These are phyloP conservation scores for Drosophila vallismaia DNA, from an alignment of 2,888 invertebrate genomes.

Conservation along the genomic window DNA sequence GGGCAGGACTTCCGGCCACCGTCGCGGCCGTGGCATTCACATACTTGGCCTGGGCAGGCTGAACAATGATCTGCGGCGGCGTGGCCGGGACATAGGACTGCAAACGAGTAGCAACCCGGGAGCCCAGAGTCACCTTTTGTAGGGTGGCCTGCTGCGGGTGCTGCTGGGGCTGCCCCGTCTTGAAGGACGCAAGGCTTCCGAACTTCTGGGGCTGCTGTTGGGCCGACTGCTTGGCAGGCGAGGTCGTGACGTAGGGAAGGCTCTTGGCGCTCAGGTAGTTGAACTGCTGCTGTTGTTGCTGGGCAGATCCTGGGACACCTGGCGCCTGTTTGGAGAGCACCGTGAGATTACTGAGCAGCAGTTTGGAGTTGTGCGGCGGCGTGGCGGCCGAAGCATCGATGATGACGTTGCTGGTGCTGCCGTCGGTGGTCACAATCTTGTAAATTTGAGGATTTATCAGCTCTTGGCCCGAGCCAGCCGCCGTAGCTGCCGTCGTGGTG, in stretches of 20 bases:
- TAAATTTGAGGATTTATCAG: conserved; percentile 83
- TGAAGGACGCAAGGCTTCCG: conserved; percentile 37
- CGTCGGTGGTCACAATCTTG: conserved; percentile 83
- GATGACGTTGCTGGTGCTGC: conserved; percentile 82
- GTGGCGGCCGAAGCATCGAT: conserved; percentile 78
- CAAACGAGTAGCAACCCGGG: conserved; percentile 80
- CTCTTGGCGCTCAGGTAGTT: conserved; percentile 64
- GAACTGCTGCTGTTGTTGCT: conserved; percentile 67
- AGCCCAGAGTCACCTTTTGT: conserved; percentile 62
- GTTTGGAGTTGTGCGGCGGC: conserved; percentile 78
- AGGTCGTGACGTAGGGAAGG: conserved; percentile 80
- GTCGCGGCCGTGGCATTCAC: conserved; percentile 52
- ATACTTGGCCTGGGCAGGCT: conserved; percentile 78
- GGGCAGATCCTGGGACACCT: conserved; percentile 47
- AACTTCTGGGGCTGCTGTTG: conserved; percentile 57
- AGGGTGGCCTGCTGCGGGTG: conserved; percentile 50
- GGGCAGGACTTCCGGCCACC: conserved; percentile 39
- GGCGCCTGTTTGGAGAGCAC: conserved; percentile 80
- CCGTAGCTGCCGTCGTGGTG: conserved; percentile 36
- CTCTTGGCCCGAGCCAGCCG: conserved; percentile 67
- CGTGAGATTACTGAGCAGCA: conserved; percentile 83
- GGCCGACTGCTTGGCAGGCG: conserved; percentile 63
- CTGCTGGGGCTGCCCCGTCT: conserved; percentile 47
- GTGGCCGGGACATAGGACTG: conserved; percentile 73
- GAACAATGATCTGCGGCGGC: conserved; percentile 69